Base-by-base conservation (phyloP, 2,888 invertebrate species). In the Crossocerus cetratus region DNA sequence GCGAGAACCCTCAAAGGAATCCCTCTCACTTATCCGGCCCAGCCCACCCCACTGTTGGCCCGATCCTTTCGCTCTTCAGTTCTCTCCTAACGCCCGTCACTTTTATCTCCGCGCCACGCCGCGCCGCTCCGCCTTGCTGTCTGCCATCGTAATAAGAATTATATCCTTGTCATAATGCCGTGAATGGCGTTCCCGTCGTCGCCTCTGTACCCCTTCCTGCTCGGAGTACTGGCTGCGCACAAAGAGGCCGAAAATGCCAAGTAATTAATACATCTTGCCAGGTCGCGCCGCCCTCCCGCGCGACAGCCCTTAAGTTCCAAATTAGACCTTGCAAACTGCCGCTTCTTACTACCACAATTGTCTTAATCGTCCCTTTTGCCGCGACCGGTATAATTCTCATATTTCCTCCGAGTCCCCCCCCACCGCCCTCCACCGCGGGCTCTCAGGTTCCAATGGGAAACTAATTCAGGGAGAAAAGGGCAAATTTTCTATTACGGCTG, bases 121-220 rank as follows among this genome's bases (percentile, higher is more conserved):
- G 22, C 42, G 45, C 21, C 45, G 43, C 56, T 44, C 14, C 45
- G n/a, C 16, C 22, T 53, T 14, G 32, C 23, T 21, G 49, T 32
- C 64, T 69, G 70, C 67, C 67, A 74, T 74, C 68, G 84, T 84
- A 83, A 84, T 80, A 83, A 81, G 81, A 82, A 82, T 82, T 79
- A 82, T 78, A 77, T 55, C 76, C 67, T 62, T 54, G 69, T 59
- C 62, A 78, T 73, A 76, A 80, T 80, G 75, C 78, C 75, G 60
- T 70, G 72, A 65, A 71, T 62, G 67, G 57, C 67, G 68, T 65
- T 69, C 63, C 8, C 8, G 32, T 32, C 32, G 11, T 32, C 32
- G 8, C 32, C 11, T 32, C 8, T 32, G 32, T 32, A 49, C n/a
- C 49, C 16, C 16, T 49, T 49, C 49, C 22, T 49, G 49, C 49